Percentiles rank a stretch among this genome's conserved stretches.
Conservation (phyloP, 2,888 invertebrate genomes). For the Zaprionus lineosus region DNA sequence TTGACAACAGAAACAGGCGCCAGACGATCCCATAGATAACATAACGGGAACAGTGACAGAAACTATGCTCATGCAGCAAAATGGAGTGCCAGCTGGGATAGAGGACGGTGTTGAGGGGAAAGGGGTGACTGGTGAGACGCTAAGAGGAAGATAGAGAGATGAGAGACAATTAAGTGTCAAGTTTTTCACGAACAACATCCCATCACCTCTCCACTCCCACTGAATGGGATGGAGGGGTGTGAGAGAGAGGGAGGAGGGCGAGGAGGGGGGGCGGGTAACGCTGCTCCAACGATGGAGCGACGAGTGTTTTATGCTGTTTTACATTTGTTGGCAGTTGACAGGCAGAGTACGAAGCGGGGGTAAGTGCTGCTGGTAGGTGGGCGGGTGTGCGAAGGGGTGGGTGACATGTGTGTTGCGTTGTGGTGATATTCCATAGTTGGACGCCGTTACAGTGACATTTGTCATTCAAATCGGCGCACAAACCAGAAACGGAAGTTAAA, state of each 20-base stretch:
- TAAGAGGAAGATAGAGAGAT: slow-evolving; percentile 23
- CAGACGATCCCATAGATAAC: slow-evolving; percentile 45
- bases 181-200: slow-evolving; percentile 69
- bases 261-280: not conserved
- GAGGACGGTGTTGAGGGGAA: not conserved
- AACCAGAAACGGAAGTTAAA: slow-evolving; percentile 29
- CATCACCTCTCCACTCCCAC: no score
- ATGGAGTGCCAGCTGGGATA: no score
- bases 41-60: slow-evolving; percentile 9
- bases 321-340: slow-evolving; percentile 47
- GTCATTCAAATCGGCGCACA: slow-evolving; percentile 51
- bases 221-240: slow-evolving; percentile 15
- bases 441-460: slow-evolving; percentile 60
- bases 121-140: slow-evolving; percentile 3
- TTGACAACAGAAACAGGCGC: slow-evolving; percentile 69
- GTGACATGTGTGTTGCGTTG: slow-evolving; percentile 12
- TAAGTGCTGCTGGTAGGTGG: not conserved
- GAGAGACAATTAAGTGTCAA: slow-evolving; percentile 71
- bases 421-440: no score
- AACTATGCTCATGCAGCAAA: slow-evolving; percentile 5
- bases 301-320: slow-evolving; percentile 69
- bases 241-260: not conserved
- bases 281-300: slow-evolving; percentile 29
- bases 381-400: not conserved
- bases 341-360: not conserved